Base-by-base conservation (phyloP, 1,140 invertebrate genomes). In the Drosophila ambigua region DNA sequence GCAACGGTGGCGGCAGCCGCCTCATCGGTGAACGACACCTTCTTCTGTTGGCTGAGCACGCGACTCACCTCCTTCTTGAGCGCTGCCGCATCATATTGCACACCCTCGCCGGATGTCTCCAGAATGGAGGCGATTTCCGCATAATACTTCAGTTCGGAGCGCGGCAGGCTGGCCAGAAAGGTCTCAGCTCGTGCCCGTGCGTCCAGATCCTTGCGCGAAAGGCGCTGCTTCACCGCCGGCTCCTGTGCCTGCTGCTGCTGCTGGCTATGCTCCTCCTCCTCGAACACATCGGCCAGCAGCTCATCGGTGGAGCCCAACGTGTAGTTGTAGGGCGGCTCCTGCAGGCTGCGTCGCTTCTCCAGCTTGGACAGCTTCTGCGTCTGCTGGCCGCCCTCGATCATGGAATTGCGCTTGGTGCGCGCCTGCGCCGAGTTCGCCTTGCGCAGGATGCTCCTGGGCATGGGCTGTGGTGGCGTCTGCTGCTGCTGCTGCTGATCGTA, bases 361-460 rank as follows among this genome's bases (percentile, higher is more conserved):
- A 93, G 91, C 84, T 95, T 94, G 46, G 93, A 92, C 48, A 93
- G 81, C 51, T 93, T 85, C 51, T 92, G 88, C 45, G 92, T 60
- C 59, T 94, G 94, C 72, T 94, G 94, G 90, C 95, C 94, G 90
- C 95, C 94, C 91, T 96, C 96, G 83, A 96, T 95, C 95, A 96
- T 96, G 65, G 96, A 96, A 79, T 95, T 96, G 39, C 96, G 93
- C 92, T 96, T 96, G 28, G 92, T 93, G 20, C 94, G 93, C 5
- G 93, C 78, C 51, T 83, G 82, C 6, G 73, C 73, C 0, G 84
- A 89, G 20, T 82, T 76, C 2, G 90, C 74, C 50, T 91, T 91
- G 92, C 79, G 92, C 72, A 80, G 50, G 20, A 89, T 90, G 48
- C 84, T 93, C 75, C 90, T 90, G 69, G 92, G 89, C 77, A 92